These are phyloP conservation scores for Ceramica pisi DNA, from an alignment of 2,888 invertebrate genomes.

Conservation along the genomic window DNA sequence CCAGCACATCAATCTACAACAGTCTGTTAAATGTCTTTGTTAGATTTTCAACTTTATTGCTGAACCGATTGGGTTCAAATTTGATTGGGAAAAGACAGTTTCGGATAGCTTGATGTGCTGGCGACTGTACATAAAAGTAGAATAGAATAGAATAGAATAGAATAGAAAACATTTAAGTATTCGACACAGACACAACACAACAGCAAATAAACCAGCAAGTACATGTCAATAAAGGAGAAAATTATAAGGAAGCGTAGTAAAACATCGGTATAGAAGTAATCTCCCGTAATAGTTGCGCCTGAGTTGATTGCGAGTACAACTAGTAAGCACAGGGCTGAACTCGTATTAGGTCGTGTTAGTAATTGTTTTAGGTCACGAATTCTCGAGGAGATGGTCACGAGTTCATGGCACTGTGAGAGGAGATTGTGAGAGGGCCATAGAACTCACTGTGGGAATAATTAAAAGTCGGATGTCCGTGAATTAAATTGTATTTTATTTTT, in stretches of 20 bases:
- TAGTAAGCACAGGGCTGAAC: not conserved
- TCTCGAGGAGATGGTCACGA: constrained; percentile 35
- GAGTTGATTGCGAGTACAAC: not conserved
- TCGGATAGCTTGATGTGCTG: too few relatives aligned
- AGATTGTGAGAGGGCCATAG: not conserved
- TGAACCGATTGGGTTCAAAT: too few relatives aligned
- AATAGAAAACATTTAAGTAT: too few relatives aligned
- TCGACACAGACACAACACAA: too few relatives aligned
- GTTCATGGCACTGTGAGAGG: constrained; percentile 13
- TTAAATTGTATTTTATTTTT: not conserved
- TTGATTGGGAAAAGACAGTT: too few relatives aligned
- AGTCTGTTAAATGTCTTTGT: too few relatives aligned
- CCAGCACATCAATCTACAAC: too few relatives aligned
- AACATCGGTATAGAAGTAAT: not conserved
- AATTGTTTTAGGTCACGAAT: constrained; percentile 47
- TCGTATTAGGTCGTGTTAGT: constrained; percentile 14
- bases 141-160: too few relatives aligned
- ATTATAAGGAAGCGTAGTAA: not conserved
- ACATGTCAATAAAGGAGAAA: not conserved
- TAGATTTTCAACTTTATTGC: too few relatives aligned
- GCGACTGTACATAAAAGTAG: too few relatives aligned
- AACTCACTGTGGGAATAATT: constrained; percentile 19
- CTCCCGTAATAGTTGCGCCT: not conserved
- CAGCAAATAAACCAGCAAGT: too few relatives aligned
- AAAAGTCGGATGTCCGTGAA: not conserved